Evolutionary conservation across 1,140 invertebrate genomes (phyloP).

Genomic region (Saccostrea echinata): DNA sequence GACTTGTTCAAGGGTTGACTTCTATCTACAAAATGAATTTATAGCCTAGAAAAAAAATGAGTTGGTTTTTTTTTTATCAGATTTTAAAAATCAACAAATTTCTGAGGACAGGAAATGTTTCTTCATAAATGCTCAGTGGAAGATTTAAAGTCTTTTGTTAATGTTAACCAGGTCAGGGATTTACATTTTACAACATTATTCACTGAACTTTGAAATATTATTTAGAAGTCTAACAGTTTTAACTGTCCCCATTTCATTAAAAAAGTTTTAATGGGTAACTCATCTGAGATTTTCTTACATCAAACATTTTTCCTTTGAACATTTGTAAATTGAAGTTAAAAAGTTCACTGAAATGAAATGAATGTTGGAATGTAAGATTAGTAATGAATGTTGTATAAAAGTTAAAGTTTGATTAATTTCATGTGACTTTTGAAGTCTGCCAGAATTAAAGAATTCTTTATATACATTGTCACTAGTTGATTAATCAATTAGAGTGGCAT

Average conservation of each 20-base stretch:
- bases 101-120: neutral
- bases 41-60: neutral
- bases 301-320: neutral
- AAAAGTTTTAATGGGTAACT: neutral
- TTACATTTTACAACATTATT: neutral
- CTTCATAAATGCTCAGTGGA: neutral
- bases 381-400: neutral
- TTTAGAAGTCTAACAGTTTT: neutral
- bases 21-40: neutral
- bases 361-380: neutral
- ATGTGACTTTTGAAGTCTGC: too few species aligned
- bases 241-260: neutral
- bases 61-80: neutral
- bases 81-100: constrained; percentile 6
- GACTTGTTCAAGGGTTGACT: too few species aligned
- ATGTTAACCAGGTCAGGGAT: neutral
- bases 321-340: neutral
- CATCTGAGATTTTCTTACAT: neutral
- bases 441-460: too few species aligned
- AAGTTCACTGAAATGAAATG: neutral
- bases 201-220: neutral
- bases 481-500: too few species aligned
- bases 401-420: too few species aligned
- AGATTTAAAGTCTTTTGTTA: neutral
- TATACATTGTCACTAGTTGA: too few species aligned